Conservation (phyloP, 2,888 invertebrate species). For the Drosophila picticornis region DNA sequence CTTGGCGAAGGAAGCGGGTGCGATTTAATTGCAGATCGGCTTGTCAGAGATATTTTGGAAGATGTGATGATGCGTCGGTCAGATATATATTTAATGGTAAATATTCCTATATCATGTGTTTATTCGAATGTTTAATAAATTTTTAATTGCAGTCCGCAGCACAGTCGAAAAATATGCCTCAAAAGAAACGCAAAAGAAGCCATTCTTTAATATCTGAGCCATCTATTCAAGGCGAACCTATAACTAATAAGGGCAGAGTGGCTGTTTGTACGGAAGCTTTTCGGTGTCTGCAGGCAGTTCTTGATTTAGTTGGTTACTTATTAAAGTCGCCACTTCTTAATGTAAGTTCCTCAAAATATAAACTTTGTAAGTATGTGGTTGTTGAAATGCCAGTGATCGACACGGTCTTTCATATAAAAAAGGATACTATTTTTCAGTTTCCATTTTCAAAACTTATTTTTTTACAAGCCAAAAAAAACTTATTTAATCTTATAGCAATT, state of each 20-base stretch:
- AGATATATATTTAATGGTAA: conserved; percentile 33
- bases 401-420: neutral
- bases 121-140: neutral
- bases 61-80: conserved; percentile 24
- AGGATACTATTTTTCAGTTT: neutral
- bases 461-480: neutral
- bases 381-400: neutral
- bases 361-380: neutral
- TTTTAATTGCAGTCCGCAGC: conserved; percentile 5
- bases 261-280: conserved; percentile 31
- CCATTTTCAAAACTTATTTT: neutral
- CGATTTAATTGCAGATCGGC: conserved; percentile 26
- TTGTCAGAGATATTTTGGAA: conserved; percentile 28
- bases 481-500: neutral
- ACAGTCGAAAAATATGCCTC: neutral
- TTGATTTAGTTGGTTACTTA: conserved; percentile 25
- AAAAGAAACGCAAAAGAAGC: conserved; percentile 2
- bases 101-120: neutral
- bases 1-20: conserved; percentile 43
- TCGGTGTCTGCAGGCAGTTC: conserved; percentile 24
- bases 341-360: conserved; percentile 13
- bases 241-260: neutral
- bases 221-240: neutral
- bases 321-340: conserved; percentile 32
- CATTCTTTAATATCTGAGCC: neutral